Percentiles rank a stretch among this genome's conserved stretches.
Conservation (phyloP, 2,797 vertebrate species). For the Glyptemys insculpta region DNA sequence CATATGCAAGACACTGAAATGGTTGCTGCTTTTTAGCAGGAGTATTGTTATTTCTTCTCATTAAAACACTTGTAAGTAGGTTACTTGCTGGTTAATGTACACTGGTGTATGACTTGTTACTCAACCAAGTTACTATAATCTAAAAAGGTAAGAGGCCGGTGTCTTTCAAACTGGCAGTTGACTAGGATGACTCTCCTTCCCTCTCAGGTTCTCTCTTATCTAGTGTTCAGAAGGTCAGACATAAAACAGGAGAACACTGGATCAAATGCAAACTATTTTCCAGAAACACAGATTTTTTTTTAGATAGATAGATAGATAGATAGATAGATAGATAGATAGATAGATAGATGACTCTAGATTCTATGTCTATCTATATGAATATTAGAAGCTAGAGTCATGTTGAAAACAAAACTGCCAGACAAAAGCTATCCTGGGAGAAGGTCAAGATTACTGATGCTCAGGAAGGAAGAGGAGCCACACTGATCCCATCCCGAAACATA, state of each 20-base stretch:
- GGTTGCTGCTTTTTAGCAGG: neutral
- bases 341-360: too few relatives aligned
- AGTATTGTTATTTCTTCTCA: neutral
- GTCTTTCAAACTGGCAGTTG: neutral
- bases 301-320: too few relatives aligned
- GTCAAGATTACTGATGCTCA: neutral
- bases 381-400: neutral
- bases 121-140: neutral
- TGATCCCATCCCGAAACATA: neutral
- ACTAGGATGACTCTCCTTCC: neutral
- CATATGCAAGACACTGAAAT: neutral
- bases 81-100: neutral
- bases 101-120: neutral
- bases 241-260: neutral
- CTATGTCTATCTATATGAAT: neutral
- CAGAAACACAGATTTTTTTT: neutral
- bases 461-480: neutral
- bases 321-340: too few relatives aligned
- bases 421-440: neutral
- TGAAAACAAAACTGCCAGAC: neutral
- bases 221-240: neutral
- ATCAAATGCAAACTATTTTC: neutral
- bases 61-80: neutral
- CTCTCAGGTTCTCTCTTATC: neutral
- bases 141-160: neutral